These are phyloP conservation scores for Charaxes varanes DNA, from an alignment of 1,140 invertebrate genomes.

Conservation along the genomic window DNA sequence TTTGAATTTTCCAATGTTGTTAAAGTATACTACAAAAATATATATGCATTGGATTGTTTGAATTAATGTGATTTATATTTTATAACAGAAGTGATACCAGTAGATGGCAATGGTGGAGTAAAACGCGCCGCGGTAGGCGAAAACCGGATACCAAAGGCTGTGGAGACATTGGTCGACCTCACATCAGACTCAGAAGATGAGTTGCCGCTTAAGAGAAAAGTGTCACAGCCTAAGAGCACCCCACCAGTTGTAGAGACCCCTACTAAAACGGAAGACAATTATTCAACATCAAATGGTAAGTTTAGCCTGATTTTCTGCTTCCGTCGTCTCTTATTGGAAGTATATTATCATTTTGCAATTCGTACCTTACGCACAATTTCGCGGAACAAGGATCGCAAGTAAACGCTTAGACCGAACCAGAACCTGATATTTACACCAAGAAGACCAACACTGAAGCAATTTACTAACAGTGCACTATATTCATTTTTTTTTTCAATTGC, in stretches of 20 bases:
- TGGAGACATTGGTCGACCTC: conserved; percentile 59
- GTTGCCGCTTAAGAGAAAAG: conserved; percentile 61
- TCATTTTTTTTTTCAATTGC: too few species aligned
- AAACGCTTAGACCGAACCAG: too few species aligned
- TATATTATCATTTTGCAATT: conserved; percentile 3
- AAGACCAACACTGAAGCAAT: too few species aligned
- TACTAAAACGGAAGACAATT: conserved; percentile 44
- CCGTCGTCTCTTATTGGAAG: background rate
- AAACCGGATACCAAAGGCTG: conserved; percentile 37
- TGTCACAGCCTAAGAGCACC: conserved; percentile 41
- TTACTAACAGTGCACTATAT: too few species aligned
- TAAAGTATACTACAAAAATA: too few species aligned
- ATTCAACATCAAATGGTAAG: conserved; percentile 44
- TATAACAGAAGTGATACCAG: conserved; percentile 65
- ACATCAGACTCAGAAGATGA: conserved; percentile 71
- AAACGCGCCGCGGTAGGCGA: conserved; percentile 56
- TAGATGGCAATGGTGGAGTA: conserved; percentile 45
- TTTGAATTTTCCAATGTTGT: too few species aligned
- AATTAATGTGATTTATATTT: too few species aligned
- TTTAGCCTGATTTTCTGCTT: conserved; percentile 3
- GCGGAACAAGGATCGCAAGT: too few species aligned
- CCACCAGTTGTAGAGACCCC: conserved; percentile 29
- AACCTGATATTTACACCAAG: too few species aligned
- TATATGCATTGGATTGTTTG: too few species aligned
- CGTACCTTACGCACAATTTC: too few species aligned